A percentile compares a stretch with the other conserved stretches of the same genome.
Conservation (phyloP, 2,797 vertebrate genomes). For the Harpagifer antarcticus region DNA sequence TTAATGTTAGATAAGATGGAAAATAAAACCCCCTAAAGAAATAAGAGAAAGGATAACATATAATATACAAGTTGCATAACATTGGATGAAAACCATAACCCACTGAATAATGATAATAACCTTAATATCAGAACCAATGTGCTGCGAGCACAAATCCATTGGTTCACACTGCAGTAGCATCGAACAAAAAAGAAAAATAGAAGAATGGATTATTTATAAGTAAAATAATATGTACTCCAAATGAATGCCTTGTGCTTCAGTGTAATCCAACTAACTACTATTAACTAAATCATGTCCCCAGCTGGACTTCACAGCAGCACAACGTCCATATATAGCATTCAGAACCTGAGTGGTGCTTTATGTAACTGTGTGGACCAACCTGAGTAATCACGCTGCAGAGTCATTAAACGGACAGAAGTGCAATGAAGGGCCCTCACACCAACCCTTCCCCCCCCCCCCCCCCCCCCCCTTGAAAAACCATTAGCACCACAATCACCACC, state of each 20-base stretch:
- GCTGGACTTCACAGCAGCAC: conserved; percentile 28
- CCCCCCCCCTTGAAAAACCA: conserved; percentile 62
- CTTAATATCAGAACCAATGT: no score
- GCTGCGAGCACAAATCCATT: no score
- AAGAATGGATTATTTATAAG: not conserved
- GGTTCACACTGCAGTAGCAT: no score
- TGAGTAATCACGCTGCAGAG: conserved; percentile 71
- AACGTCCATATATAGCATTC: conserved; percentile 24
- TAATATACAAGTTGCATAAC: no score
- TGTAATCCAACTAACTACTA: conserved; percentile 13
- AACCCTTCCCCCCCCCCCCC: conserved; percentile 50
- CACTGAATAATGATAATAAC: no score
- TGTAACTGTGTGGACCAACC: conserved; percentile 73
- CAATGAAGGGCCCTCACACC: conserved; percentile 74
- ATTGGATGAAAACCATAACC: no score
- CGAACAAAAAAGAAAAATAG: no score
- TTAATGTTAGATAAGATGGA: no score
- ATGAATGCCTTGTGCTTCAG: not conserved
- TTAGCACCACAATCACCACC: conserved; percentile 69
- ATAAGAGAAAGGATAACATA: no score
- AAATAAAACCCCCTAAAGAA: no score
- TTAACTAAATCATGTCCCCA: conserved; percentile 15
- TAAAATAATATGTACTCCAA: not conserved
- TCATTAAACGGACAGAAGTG: conserved; percentile 71
- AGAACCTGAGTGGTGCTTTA: conserved; percentile 58